phyloP scores from a whole-genome alignment of 2,797 vertebrate species.

The Hypotaenidia philippensis region DNA sequence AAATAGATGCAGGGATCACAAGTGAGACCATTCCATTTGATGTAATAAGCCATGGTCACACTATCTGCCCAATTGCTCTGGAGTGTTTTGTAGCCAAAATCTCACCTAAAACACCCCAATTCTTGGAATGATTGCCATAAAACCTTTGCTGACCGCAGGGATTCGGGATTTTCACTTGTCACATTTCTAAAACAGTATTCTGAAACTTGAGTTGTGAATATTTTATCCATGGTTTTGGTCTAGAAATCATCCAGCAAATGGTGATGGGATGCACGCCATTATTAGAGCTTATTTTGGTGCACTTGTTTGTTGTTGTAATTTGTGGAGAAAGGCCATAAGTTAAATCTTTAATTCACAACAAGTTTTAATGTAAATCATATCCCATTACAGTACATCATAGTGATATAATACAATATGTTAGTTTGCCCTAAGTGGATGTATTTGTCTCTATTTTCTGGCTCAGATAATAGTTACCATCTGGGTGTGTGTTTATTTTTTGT shows the following conservation, averaged over 20 bases:
- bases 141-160: not conserved
- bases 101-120: not conserved
- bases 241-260: slow-evolving; percentile 57
- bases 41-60: not conserved
- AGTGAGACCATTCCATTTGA: not conserved
- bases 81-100: not conserved
- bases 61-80: not conserved
- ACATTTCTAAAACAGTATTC: not conserved
- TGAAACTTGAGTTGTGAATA: not conserved
- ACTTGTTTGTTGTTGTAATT: slow-evolving; percentile 71
- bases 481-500: slow-evolving; percentile 75
- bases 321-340: slow-evolving; percentile 70
- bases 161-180: not conserved
- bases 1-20: slow-evolving; percentile 10
- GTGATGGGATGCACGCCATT: slow-evolving; percentile 21
- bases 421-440: slow-evolving; percentile 73
- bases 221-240: not conserved
- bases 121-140: not conserved
- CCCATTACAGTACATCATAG: slow-evolving; percentile 71
- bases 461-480: slow-evolving; percentile 82
- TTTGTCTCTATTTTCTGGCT: slow-evolving; percentile 74
- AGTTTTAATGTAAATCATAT: slow-evolving; percentile 75
- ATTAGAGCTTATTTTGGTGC: slow-evolving; percentile 60
- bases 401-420: slow-evolving; percentile 74
- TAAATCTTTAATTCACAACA: slow-evolving; percentile 72